Base-by-base conservation (phyloP, 2,113 vertebrate species). In the Lamprotornis superbus region DNA sequence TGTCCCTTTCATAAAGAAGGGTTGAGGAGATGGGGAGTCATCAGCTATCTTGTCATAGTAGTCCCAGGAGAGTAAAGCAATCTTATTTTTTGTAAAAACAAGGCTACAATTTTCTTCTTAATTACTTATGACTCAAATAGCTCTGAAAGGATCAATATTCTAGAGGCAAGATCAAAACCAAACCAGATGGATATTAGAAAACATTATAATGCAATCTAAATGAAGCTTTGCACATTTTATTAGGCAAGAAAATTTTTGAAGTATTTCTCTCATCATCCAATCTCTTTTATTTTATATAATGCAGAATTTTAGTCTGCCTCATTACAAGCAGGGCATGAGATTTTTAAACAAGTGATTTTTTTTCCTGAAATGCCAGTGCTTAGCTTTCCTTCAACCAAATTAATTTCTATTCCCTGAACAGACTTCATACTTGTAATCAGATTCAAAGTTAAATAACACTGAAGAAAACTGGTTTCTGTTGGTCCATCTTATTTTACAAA, bases 141-240 rank as follows among this genome's bases (percentile, higher is more conserved):
- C 44, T 74, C 44, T 83, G 71, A 81, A 92, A 88, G n/a, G 39
- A 94, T 96, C 94, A 85, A 80, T 94, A 95, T 77, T 93, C 74
- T 74, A 87, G 75, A 95, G 16, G 50, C 49, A 89, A 91, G 49
- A 87, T 85, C 67, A 91, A 93, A 96, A 83, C 0, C 40, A 91
- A 90, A 77, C 30, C 79, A 91, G 67, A 93, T 49, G 55, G 55
- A 70, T 91, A 94, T 70, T 56, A 83, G 47, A 93, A 90, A 95
- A 91, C 46, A 88, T 69, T 77, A 80, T 59, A 94, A 84, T 69
- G n/a, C 53, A 90, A 93, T 73, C 68, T 86, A 93, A 93, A 91
- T 74, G 40, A 94, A 39, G 52, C 33, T 88, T 39, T 74, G 75
- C 83, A 91, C 85, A 93, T 89, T 90, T 89, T 83, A 94, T 94